Conservation (phyloP, 2,113 vertebrate genomes). For the Myotis brandtii region DNA sequence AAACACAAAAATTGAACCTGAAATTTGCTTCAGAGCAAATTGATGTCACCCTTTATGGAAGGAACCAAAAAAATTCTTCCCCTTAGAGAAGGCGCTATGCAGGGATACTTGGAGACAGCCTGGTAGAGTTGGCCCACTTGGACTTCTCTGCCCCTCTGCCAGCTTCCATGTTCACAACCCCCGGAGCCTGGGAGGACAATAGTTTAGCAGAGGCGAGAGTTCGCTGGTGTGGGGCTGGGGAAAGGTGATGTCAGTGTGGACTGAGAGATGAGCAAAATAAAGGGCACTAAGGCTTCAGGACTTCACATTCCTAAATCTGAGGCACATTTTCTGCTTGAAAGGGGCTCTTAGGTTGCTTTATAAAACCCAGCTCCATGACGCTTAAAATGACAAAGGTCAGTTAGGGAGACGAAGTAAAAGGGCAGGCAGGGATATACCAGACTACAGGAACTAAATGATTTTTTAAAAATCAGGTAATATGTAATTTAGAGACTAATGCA, state of each 20-base stretch:
- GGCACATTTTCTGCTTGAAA: not conserved
- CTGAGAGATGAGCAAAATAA: not conserved
- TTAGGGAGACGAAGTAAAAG: not conserved
- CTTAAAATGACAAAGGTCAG: not conserved
- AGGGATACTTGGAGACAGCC: not conserved
- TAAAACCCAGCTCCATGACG: not conserved
- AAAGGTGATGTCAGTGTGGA: not conserved
- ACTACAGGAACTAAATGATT: not conserved
- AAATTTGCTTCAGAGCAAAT: not conserved
- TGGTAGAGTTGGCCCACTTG: not conserved
- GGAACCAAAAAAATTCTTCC: not conserved
- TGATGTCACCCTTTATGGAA: not conserved
- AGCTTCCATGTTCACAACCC: not conserved
- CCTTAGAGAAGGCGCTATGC: not conserved
- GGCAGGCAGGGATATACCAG: not conserved
- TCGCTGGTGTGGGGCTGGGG: not conserved
- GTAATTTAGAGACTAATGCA: not conserved
- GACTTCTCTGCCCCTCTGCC: not conserved
- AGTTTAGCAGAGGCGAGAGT: not conserved
- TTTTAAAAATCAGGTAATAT: not conserved
- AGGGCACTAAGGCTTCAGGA: not conserved
- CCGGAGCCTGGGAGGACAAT: not conserved
- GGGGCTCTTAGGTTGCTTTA: not conserved
- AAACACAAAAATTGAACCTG: not conserved
- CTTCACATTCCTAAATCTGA: not conserved